Base-by-base conservation (phyloP, 2,113 vertebrate genomes). In the Hydrochoerus hydrochaeris region DNA sequence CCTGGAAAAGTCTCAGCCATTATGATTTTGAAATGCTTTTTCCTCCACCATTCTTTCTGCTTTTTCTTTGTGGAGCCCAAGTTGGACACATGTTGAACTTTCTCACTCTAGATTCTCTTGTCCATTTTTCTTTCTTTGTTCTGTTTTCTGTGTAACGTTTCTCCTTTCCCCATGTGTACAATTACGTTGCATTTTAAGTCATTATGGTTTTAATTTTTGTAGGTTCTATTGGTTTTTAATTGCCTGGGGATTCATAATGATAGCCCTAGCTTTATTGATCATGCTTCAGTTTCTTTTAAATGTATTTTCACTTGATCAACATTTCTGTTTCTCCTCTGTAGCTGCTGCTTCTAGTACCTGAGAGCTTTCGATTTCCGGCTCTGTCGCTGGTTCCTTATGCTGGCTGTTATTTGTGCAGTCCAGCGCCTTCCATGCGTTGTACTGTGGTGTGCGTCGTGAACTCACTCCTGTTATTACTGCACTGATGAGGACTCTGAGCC, bases 401-500 rank as follows among this genome's bases (percentile, higher is more conserved):
- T 83, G 89, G 20, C 16, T 71, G 1, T 84, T 88, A 20, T 22
- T 88, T 38, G 24, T 49, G 22, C 16, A 16, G 22, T 44, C 80
- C 86, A 67, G 24, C 6, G 12, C 24, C 19, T 57, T 63, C 75
- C 16, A 3, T 26, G 16, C 2, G 5, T 85, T 65, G 60, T 60
- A 19, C 35, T 63, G 38, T 90, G 71, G n/a, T 90, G 87, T 90
- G 44, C 75, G 28, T 77, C 69, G 19, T 41, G 26, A 84, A 67
- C 85, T 49, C 57, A 80, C 2, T 49, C 63, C 78, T 78, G 35
- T 90, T 65, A 75, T 73, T 63, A 7, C 30, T 41, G 8, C 89
- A 4, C 86, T 58, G 93, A 30, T 73, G 78, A 71, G 38, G 54
- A n/a, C 92, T 92, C n/a, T 92, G 95, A 83, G 20, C 88, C 41